Conservation (phyloP, 2,888 invertebrate species). For the Chaetogeoica ovagalla region DNA sequence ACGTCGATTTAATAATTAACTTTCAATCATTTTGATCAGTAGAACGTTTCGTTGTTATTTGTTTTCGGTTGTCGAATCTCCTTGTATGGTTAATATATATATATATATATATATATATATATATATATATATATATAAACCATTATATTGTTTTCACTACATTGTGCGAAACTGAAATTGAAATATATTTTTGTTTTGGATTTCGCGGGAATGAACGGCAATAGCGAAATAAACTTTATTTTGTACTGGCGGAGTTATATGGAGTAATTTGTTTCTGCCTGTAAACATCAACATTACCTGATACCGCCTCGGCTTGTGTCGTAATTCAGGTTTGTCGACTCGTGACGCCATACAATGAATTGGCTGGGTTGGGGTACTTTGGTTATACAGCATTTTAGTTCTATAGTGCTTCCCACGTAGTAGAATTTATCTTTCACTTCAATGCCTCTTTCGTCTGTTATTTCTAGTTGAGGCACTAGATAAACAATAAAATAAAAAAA, state of each 20-base stretch:
- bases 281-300: constrained; percentile 64
- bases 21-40: not conserved
- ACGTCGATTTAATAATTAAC: not conserved
- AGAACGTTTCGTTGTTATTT: not conserved
- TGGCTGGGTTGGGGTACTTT: constrained; percentile 73
- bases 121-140: too few relatives aligned
- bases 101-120: too few relatives aligned
- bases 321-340: constrained; percentile 73
- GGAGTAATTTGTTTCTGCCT: constrained; percentile 13
- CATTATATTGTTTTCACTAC: not conserved
- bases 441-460: constrained; percentile 77
- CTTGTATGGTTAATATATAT: not conserved
- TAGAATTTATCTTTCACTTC: constrained; percentile 79
- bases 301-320: constrained; percentile 80
- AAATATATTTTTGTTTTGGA: constrained; percentile 1
- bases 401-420: constrained; percentile 80
- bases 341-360: constrained; percentile 80
- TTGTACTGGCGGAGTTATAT: not conserved
- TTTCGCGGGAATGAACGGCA: not conserved
- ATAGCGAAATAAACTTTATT: not conserved
- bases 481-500: not conserved
- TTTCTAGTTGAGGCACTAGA: constrained; percentile 79
- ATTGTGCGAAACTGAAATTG: not conserved
- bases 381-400: constrained; percentile 78
- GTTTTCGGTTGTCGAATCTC: not conserved